Base-by-base conservation (phyloP, 2,113 vertebrate species). In the Eptesicus fuscus region DNA sequence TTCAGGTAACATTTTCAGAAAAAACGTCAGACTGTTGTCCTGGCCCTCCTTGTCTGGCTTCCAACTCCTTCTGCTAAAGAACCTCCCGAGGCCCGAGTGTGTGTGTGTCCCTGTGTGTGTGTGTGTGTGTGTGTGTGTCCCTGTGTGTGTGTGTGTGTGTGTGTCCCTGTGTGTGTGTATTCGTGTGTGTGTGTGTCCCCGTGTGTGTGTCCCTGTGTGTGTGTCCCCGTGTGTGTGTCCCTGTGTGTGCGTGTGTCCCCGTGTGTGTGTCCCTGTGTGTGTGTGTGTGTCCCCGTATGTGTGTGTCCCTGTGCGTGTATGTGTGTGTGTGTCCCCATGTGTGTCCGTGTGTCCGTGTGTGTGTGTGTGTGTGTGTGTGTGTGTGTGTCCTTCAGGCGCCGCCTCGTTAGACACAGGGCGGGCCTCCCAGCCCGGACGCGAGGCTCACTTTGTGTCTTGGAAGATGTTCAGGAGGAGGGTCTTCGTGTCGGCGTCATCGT, bases 401-500 rank as follows among this genome's bases (percentile, higher is more conserved):
- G 20, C 4, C 25, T 87, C 77, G 40, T 74, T n/a, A 69, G 28
- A 59, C n/a, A 63, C 4, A 67, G 5, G 22, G 6, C 4, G 8
- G n/a, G 90, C 49, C 59, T 79, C 74, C 90, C 9, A 17, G 5
- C 73, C 37, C 1, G 2, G 30, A 53, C 28, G 84, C 20, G 47
- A 51, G 47, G 63, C 98, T 98, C 98, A 99, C 99, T 98, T 99
- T 96, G 99, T 99, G 93, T 99, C 99, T 37, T 98, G 98, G 98
- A 99, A 99, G 96, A 99, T 96, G 69, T 99, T 98, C 65, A 99
- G 98, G 25, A 99, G 98, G 86, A 99, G 99, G 1, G 98, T 98
- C 97, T 99, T 99, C 93, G 99, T 99, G 92, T 97, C 97, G 0
- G 98, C 97, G 94, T 99, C 99, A 61, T 99, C 99, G 5, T 98